A percentile compares a stretch with the other conserved stretches of the same genome.
Conservation (phyloP, 2,113 vertebrate genomes). For the Hydrochoerus hydrochaeris region DNA sequence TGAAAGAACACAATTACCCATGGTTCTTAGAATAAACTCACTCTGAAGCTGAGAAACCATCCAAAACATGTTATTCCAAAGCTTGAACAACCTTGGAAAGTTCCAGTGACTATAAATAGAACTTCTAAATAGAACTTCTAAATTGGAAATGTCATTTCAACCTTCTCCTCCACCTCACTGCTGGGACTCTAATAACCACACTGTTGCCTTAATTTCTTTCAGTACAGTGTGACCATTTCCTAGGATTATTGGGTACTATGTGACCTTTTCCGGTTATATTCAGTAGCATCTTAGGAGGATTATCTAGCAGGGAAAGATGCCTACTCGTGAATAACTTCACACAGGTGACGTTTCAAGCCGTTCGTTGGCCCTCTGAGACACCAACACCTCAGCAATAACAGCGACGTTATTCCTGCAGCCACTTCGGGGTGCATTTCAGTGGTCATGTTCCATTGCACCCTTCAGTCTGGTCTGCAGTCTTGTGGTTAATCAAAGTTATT, state of each 20-base stretch:
- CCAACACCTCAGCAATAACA: background rate
- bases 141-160: slow-evolving; percentile 78
- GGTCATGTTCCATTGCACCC: background rate
- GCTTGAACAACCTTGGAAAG: slow-evolving; percentile 54
- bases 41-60: slow-evolving; percentile 50
- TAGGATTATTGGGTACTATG: slow-evolving; percentile 15
- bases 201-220: slow-evolving; percentile 69
- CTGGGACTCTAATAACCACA: slow-evolving; percentile 63
- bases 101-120: slow-evolving; percentile 75
- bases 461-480: background rate
- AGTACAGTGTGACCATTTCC: slow-evolving; percentile 61
- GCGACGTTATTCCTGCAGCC: background rate
- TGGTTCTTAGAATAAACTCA: slow-evolving; percentile 37
- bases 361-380: background rate
- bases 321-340: background rate
- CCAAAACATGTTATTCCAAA: slow-evolving; percentile 49
- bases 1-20: slow-evolving; percentile 49
- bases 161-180: slow-evolving; percentile 47
- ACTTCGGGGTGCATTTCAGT: background rate
- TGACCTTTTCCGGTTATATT: slow-evolving; percentile 59
- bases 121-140: slow-evolving; percentile 71
- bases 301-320: background rate
- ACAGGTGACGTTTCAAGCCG: slow-evolving; percentile 21
- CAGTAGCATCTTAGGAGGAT: background rate
- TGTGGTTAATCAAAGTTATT: background rate